A percentile compares a stretch with the other conserved stretches of the same genome.
Evolutionary conservation across 1,140 invertebrate genomes (phyloP).

Genomic region (Diorhabda carinulata): DNA sequence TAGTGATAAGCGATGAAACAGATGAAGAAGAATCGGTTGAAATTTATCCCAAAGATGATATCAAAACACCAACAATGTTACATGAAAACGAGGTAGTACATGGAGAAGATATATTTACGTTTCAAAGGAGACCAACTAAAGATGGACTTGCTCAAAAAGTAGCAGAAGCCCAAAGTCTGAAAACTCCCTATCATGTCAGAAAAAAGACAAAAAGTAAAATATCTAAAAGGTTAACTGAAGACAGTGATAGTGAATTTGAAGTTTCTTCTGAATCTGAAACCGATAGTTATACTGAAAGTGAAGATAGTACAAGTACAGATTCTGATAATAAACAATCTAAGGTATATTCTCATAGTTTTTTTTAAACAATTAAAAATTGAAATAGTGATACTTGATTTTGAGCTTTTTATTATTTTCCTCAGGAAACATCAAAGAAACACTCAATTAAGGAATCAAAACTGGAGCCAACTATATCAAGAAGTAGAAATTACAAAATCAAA

Average conservation of each 20-base stretch:
- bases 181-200: constrained; percentile 29
- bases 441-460: constrained; percentile 12
- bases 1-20: constrained; percentile 14
- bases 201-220: constrained; percentile 30
- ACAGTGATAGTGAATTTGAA: constrained; percentile 34
- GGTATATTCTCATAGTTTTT: neutral
- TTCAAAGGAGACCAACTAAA: constrained; percentile 29
- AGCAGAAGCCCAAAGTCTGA: constrained; percentile 19
- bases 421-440: neutral
- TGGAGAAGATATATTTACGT: constrained; percentile 36
- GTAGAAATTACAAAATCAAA: constrained; percentile 54
- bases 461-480: constrained; percentile 19
- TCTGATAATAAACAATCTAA: constrained; percentile 11
- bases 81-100: constrained; percentile 33
- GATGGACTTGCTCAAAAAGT: constrained; percentile 29
- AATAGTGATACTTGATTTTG: too few relatives aligned
- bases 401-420: too few relatives aligned
- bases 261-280: constrained; percentile 20
- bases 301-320: constrained; percentile 21
- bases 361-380: too few relatives aligned
- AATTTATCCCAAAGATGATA: constrained; percentile 1
- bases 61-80: constrained; percentile 28
- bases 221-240: constrained; percentile 23
- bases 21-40: constrained; percentile 19
- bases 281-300: constrained; percentile 20